Conservation (phyloP, 2,888 invertebrate species). For the Noctua janthe region DNA sequence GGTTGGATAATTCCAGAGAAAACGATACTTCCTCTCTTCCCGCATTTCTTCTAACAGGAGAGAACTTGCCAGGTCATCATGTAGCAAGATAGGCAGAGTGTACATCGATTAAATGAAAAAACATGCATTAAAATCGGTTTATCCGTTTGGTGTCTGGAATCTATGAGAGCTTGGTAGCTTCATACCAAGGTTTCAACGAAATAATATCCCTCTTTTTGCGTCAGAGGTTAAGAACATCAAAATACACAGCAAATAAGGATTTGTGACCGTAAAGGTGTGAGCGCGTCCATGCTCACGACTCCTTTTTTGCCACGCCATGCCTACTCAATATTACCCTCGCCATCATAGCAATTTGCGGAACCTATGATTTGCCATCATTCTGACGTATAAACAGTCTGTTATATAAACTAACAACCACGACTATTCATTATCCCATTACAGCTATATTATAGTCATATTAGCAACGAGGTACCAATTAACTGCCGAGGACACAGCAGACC, state of each 20-base stretch:
- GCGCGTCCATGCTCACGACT: not conserved
- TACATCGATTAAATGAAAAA: not conserved
- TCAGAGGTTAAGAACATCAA: not conserved
- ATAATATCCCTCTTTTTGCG: not conserved
- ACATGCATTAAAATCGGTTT: not conserved
- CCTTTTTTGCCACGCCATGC: not conserved
- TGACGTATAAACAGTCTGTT: not conserved
- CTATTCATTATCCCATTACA: conserved; percentile 44
- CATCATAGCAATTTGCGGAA: not conserved
- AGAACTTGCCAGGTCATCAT: not conserved
- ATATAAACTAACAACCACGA: conserved; percentile 9
- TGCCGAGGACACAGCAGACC: conserved; percentile 44
- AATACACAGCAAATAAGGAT: not conserved
- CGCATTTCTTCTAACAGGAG: not conserved
- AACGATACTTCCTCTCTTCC: not conserved
- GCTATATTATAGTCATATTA: conserved; percentile 34
- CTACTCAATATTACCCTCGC: not conserved
- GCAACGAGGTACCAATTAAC: conserved; percentile 30
- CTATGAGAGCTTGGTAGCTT: not conserved
- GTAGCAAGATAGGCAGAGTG: not conserved
- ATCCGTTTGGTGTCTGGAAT: not conserved
- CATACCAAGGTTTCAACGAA: not conserved
- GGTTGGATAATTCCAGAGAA: too few species aligned
- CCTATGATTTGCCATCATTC: conserved; percentile 1
- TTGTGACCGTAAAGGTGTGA: not conserved